These are phyloP conservation scores for Sarcophaga variegata DNA, from an alignment of 2,888 invertebrate genomes.

Conservation along the genomic window DNA sequence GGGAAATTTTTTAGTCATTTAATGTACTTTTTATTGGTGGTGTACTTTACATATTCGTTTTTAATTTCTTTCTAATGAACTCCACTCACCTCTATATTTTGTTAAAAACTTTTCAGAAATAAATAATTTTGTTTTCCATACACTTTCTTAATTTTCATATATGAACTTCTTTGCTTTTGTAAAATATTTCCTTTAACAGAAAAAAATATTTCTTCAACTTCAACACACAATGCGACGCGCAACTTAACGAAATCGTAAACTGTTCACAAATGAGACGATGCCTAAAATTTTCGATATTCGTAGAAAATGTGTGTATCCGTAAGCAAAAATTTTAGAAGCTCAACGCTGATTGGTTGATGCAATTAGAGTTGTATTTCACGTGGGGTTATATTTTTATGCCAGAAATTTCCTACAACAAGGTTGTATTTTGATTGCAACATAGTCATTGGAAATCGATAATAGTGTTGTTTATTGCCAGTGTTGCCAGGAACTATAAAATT, in stretches of 20 bases:
- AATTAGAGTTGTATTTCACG: constrained; percentile 34
- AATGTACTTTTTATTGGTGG: neutral
- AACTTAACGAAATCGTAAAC: constrained; percentile 55
- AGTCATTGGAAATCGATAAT: neutral
- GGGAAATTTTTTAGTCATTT: neutral
- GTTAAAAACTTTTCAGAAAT: neutral
- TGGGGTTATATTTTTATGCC: constrained; percentile 23
- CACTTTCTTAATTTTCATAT: constrained; percentile 16
- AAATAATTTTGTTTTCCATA: constrained; percentile 12
- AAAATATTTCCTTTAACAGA: no score
- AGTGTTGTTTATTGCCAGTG: neutral
- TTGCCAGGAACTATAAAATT: neutral
- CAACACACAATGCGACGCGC: neutral
- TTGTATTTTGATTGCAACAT: neutral
- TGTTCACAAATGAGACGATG: constrained; percentile 70
- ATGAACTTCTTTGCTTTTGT: constrained; percentile 16
- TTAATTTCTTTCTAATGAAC: neutral
- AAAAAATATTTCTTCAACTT: no score
- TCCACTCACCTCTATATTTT: neutral
- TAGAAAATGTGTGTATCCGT: constrained; percentile 70
- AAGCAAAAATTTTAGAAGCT: constrained; percentile 71
- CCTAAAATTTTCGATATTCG: constrained; percentile 70
- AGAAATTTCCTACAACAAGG: neutral
- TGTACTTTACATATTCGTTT: neutral
- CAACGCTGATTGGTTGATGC: constrained; percentile 68